Conservation (phyloP, 2,113 vertebrate genomes). For the Mionectes macconnelli region DNA sequence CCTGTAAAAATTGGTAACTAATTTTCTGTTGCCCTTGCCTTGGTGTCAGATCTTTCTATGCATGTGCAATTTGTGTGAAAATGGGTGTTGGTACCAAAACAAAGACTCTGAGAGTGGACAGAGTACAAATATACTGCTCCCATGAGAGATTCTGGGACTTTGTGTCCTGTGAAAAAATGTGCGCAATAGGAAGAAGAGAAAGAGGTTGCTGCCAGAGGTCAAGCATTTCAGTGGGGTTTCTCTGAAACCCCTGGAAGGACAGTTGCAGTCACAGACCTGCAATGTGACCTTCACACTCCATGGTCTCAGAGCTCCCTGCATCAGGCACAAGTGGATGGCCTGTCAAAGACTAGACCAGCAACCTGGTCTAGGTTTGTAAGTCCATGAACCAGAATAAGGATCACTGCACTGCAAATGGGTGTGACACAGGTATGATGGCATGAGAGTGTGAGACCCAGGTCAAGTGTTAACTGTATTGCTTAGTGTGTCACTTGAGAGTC, state of each 20-base stretch:
- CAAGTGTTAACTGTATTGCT: background rate
- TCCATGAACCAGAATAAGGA: background rate
- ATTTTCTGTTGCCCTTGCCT: background rate
- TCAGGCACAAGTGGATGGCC: background rate
- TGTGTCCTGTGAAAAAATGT: background rate
- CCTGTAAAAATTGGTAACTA: conserved; percentile 21
- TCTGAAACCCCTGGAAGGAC: background rate
- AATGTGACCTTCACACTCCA: rapidly evolving
- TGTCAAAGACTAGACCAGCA: background rate
- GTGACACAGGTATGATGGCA: rapidly evolving
- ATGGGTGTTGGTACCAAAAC: background rate
- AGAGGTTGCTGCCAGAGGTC: background rate
- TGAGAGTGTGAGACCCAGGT: rapidly evolving
- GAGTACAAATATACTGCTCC: background rate
- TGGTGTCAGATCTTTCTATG: background rate
- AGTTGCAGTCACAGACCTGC: background rate
- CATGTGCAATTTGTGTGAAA: background rate
- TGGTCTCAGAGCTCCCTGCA: background rate
- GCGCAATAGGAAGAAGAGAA: background rate
- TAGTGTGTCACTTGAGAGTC: rapidly evolving
- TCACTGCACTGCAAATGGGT: background rate
- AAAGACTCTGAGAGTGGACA: background rate
- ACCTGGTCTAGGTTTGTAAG: rapidly evolving
- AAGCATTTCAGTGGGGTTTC: background rate
- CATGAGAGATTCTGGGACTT: background rate